phyloP scores from a whole-genome alignment of 2,888 invertebrate genomes.

The Athripsodes cinereus region DNA sequence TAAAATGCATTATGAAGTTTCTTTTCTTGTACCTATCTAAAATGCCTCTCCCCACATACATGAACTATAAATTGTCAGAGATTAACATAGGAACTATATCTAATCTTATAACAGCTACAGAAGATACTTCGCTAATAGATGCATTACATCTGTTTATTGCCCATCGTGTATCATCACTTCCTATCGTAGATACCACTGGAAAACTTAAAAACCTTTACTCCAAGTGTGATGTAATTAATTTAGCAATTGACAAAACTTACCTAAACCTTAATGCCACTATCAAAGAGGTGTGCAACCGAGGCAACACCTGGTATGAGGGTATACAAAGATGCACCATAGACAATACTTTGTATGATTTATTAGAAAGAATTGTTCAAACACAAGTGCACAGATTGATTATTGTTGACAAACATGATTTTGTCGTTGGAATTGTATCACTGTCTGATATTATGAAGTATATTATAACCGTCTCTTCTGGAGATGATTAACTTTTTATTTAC shows the following conservation, averaged over 20 bases:
- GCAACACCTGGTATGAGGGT: slow-evolving; percentile 17
- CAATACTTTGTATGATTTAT: slow-evolving; percentile 15
- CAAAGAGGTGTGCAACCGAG: slow-evolving; percentile 8
- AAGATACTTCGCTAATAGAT: slow-evolving; percentile 13
- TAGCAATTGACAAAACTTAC: slow-evolving; percentile 17
- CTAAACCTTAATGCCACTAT: slow-evolving; percentile 16
- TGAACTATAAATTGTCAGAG: slow-evolving; percentile 12
- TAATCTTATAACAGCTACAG: slow-evolving; percentile 3
- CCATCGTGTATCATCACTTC: slow-evolving; percentile 14
- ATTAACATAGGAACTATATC: slow-evolving; percentile 13
- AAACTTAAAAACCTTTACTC: slow-evolving; percentile 16
- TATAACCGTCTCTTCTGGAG: background rate
- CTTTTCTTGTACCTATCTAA: slow-evolving; percentile 15
- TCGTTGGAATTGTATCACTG: slow-evolving; percentile 16
- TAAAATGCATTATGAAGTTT: slow-evolving; percentile 17
- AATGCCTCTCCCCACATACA: slow-evolving; percentile 11
- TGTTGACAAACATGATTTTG: slow-evolving; percentile 15
- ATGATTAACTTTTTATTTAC: background rate
- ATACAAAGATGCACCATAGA: slow-evolving; percentile 14
- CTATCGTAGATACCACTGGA: slow-evolving; percentile 11
- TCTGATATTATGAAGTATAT: slow-evolving; percentile 17
- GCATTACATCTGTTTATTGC: slow-evolving; percentile 14
- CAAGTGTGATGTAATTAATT: slow-evolving; percentile 16
- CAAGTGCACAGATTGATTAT: slow-evolving; percentile 17
- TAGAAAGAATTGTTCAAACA: slow-evolving; percentile 14